These are phyloP conservation scores for Dyspetes luteomarginatus DNA, from an alignment of 2,888 invertebrate genomes.

Conservation along the genomic window DNA sequence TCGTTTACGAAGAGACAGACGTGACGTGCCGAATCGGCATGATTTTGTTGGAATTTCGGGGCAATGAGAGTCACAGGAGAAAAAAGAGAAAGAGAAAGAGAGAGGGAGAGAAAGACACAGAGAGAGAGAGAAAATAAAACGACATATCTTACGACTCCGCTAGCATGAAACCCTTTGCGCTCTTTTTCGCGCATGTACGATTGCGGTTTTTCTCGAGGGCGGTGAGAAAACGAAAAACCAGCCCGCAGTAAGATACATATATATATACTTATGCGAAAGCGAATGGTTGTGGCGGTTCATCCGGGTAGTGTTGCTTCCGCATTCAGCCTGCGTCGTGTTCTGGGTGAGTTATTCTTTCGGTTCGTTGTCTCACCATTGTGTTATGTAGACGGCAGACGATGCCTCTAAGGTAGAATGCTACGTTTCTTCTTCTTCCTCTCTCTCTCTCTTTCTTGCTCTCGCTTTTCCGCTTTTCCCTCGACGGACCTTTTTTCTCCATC, in stretches of 20 bases:
- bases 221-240: constrained; percentile 58
- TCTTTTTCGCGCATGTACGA: constrained; percentile 71
- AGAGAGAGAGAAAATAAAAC: constrained; percentile 28
- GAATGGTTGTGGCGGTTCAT: constrained; percentile 56
- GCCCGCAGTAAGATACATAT: constrained; percentile 33
- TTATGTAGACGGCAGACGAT: constrained; percentile 75
- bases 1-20: constrained; percentile 60
- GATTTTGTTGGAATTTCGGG: constrained; percentile 64
- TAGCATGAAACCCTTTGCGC: constrained; percentile 59
- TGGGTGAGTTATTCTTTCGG: constrained; percentile 80
- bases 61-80: constrained; percentile 1
- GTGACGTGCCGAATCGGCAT: constrained; percentile 66
- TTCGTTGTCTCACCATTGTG: constrained; percentile 81
- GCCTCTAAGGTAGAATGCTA: constrained; percentile 66
- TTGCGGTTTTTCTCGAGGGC: constrained; percentile 66
- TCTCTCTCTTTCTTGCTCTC: constrained; percentile 34
- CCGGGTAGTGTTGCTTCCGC: constrained; percentile 68
- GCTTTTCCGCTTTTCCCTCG: constrained; percentile 51
- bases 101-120: constrained; percentile 14
- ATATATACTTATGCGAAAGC: constrained; percentile 39
- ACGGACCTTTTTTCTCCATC: constrained; percentile 56
- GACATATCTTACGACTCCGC: constrained; percentile 60
- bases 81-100: not conserved
- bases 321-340: constrained; percentile 77
- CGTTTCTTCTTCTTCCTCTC: constrained; percentile 31